These are phyloP conservation scores for Halichondria panicea DNA, from an alignment of 37 sponge, comb jelly and placozoan genomes.

Conservation along the genomic window DNA sequence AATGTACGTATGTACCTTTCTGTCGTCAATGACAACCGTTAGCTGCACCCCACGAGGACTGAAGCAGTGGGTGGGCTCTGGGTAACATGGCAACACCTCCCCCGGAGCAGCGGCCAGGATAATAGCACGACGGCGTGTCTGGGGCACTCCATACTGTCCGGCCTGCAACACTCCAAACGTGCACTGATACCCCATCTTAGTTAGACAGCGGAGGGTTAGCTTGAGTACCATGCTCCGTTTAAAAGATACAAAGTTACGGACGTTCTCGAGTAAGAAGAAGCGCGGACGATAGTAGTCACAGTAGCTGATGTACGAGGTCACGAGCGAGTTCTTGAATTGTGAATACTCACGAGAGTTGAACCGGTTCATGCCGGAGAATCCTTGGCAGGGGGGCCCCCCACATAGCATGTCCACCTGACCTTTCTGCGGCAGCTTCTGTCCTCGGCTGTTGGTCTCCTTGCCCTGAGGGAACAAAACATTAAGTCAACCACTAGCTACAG, in stretches of 20 bases:
- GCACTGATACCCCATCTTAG: constrained; percentile 93
- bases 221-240: constrained; percentile 92
- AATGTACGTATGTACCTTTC: constrained; percentile 33
- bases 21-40: constrained; percentile 68
- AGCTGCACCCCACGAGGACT: constrained; percentile 79
- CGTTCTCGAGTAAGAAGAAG: constrained; percentile 90
- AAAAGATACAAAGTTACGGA: constrained; percentile 95
- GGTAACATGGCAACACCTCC: constrained; percentile 78
- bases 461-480: constrained; percentile 44
- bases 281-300: constrained; percentile 91
- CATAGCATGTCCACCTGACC: constrained; percentile 92
- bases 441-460: constrained; percentile 40
- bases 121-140: constrained; percentile 89
- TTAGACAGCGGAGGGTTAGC: constrained; percentile 80
- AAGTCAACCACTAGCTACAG: not conserved
- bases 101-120: constrained; percentile 94
- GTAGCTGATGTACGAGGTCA: constrained; percentile 84
- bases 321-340: constrained; percentile 92
- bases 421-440: constrained; percentile 78
- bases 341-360: constrained; percentile 94
- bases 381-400: constrained; percentile 96
- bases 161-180: constrained; percentile 93
- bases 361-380: constrained; percentile 95
- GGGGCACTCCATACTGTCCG: constrained; percentile 92
- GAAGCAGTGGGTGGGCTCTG: constrained; percentile 89